phyloP scores from a whole-genome alignment of 2,888 invertebrate genomes.

The Lacanobia oleracea region DNA sequence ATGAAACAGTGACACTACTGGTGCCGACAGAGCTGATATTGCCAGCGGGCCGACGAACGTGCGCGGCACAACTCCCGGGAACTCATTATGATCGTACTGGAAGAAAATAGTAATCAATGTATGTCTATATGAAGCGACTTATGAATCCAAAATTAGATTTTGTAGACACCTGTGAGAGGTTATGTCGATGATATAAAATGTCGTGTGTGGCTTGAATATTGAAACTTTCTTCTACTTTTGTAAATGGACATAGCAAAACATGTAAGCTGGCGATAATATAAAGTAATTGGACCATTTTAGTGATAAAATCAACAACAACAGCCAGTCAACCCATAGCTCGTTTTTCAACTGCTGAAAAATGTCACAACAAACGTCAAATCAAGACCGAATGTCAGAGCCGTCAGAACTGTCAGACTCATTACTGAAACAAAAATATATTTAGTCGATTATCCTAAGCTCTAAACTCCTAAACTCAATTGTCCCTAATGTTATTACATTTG shows the following conservation, averaged over 20 bases:
- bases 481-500: neutral
- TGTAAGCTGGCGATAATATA: conserved; percentile 94
- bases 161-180: conserved; percentile 94
- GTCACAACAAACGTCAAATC: conserved; percentile 42
- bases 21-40: conserved; percentile 94
- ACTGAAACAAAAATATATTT: neutral
- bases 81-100: conserved; percentile 99
- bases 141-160: conserved; percentile 88
- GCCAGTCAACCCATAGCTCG: conserved; percentile 78
- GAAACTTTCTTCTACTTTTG: conserved; percentile 99
- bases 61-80: conserved; percentile 99
- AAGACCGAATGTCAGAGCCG: conserved; percentile 24
- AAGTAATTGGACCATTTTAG: conserved; percentile 93
- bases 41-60: conserved; percentile 98
- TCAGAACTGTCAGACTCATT: conserved; percentile 29
- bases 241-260: conserved; percentile 97
- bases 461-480: neutral
- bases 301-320: conserved; percentile 65
- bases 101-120: conserved; percentile 75
- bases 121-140: conserved; percentile 69
- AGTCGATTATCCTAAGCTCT: conserved; percentile 37
- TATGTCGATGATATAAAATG: conserved; percentile 96
- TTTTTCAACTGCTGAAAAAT: conserved; percentile 37
- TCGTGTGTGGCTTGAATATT: conserved; percentile 99
- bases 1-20: conserved; percentile 93